phyloP scores from a whole-genome alignment of 2,888 invertebrate species.

The Glaucopsyche alexis region DNA sequence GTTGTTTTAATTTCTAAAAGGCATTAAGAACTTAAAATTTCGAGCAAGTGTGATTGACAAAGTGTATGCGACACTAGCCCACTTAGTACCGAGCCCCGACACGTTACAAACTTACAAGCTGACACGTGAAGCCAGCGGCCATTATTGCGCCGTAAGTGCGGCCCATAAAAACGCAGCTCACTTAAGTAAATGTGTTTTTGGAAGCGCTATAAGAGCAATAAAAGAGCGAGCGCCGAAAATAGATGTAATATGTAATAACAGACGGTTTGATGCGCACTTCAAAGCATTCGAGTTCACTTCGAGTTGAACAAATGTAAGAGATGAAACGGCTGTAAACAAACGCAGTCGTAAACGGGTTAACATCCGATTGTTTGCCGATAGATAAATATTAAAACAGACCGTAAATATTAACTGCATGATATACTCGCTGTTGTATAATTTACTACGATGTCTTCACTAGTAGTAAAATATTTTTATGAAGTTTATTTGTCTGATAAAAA shows the following conservation, averaged over 20 bases:
- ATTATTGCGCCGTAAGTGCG: conserved; percentile 33
- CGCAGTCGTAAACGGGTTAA: conserved; percentile 32
- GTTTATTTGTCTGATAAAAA: background rate
- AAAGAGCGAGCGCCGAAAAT: conserved; percentile 48
- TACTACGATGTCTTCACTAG: background rate
- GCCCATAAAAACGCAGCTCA: conserved; percentile 41
- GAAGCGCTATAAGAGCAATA: conserved; percentile 47
- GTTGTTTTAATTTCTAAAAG: too few relatives aligned
- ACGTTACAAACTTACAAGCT: conserved; percentile 11
- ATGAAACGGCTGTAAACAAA: conserved; percentile 40
- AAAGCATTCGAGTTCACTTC: conserved; percentile 53
- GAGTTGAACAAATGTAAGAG: conserved; percentile 47
- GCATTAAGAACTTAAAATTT: background rate
- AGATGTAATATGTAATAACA: conserved; percentile 50
- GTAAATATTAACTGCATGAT: conserved; percentile 34
- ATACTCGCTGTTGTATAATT: background rate
- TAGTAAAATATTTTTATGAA: background rate
- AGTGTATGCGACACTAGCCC: background rate
- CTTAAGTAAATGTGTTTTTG: conserved; percentile 45
- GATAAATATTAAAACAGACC: conserved; percentile 34
- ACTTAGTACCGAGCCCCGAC: background rate
- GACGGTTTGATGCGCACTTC: conserved; percentile 54
- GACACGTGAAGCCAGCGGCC: conserved; percentile 29
- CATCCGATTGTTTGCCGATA: conserved; percentile 24
- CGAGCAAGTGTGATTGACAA: background rate